Conservation (phyloP, 2,797 vertebrate genomes). For the Anguilla obscura region DNA sequence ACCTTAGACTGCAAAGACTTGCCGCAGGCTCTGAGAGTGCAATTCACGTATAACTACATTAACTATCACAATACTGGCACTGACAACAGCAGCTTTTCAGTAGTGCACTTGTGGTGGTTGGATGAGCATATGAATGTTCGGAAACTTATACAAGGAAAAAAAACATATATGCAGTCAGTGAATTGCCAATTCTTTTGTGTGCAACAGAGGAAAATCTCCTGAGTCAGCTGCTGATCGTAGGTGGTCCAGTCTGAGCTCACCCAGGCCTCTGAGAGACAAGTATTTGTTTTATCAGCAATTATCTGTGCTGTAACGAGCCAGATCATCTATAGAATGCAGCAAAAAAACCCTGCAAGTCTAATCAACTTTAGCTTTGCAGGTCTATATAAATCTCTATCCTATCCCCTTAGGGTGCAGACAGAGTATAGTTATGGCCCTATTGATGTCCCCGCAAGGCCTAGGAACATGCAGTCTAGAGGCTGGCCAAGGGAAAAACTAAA, state of each 20-base stretch:
- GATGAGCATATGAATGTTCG: neutral
- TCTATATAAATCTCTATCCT: neutral
- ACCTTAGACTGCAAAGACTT: neutral
- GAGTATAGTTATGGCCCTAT: neutral
- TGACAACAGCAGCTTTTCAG: neutral
- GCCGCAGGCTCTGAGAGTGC: neutral
- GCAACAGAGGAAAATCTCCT: neutral
- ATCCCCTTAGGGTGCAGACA: neutral
- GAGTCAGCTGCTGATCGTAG: neutral
- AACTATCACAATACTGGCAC: neutral
- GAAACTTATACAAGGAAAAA: neutral
- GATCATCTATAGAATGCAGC: neutral
- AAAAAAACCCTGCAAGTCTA: neutral
- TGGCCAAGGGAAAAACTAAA: conserved; percentile 1
- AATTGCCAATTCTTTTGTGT: conserved; percentile 29
- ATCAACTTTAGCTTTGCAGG: neutral
- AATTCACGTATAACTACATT: neutral
- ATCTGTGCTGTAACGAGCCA: neutral
- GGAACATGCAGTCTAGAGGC: neutral
- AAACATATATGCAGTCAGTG: conserved; percentile 6
- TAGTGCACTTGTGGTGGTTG: neutral
- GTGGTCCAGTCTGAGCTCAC: neutral
- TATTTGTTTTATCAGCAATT: conserved; percentile 15
- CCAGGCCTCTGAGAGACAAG: neutral
- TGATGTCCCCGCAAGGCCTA: neutral